These are phyloP conservation scores for Phrynocephalus versicolor DNA, from an alignment of 2,113 vertebrate genomes.

Conservation along the genomic window DNA sequence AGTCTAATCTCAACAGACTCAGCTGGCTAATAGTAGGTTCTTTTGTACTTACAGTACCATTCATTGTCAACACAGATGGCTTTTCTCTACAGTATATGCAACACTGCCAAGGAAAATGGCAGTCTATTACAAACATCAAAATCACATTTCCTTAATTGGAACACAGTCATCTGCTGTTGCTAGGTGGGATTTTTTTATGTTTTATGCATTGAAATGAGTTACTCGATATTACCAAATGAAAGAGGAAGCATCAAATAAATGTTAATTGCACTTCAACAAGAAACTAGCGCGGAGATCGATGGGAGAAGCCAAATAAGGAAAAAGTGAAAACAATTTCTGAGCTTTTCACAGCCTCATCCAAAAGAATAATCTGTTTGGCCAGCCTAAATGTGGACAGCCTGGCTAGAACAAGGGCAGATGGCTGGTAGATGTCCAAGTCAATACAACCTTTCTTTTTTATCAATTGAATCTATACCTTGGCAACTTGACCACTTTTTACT, in stretches of 20 bases:
- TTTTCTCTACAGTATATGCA: not conserved
- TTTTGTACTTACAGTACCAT: too few species aligned
- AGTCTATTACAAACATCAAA: not conserved
- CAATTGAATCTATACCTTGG: not conserved
- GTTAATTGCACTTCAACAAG: not conserved
- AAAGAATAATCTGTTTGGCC: not conserved
- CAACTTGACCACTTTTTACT: not conserved
- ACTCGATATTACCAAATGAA: not conserved
- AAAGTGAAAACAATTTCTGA: not conserved
- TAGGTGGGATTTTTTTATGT: not conserved
- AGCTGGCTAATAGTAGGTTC: constrained; percentile 86
- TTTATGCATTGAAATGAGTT: too few species aligned
- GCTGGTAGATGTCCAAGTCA: not conserved
- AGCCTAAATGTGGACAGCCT: not conserved
- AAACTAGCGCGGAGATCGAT: not conserved
- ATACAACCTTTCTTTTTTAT: not conserved
- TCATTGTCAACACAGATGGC: too few species aligned
- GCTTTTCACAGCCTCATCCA: not conserved
- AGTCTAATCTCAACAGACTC: constrained; percentile 77
- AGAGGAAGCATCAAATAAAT: not conserved
- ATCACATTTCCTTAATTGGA: not conserved
- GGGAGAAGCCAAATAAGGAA: not conserved
- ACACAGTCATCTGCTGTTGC: not conserved
- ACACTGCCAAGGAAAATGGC: not conserved
- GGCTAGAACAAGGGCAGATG: not conserved